phyloP scores from a whole-genome alignment of 2,888 invertebrate species.

The Caradrina kadenii region DNA sequence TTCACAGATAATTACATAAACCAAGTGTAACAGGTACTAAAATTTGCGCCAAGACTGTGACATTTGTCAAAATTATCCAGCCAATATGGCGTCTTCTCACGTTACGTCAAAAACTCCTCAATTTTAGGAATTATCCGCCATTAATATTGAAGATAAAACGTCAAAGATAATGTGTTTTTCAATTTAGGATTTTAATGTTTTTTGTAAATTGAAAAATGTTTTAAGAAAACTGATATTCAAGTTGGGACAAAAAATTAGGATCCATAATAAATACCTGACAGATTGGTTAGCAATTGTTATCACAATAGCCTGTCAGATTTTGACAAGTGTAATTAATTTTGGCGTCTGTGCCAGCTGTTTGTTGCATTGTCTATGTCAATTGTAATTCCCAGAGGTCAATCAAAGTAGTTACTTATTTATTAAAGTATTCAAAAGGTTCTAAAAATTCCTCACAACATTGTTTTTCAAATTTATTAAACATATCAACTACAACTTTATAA shows the following conservation, averaged over 20 bases:
- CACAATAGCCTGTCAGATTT: slow-evolving; percentile 25
- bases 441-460: background rate
- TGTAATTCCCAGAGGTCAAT: background rate
- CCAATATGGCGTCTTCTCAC: slow-evolving; percentile 50
- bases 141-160: slow-evolving; percentile 58
- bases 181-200: slow-evolving; percentile 9
- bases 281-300: slow-evolving; percentile 31
- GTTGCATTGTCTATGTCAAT: slow-evolving; percentile 2
- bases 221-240: slow-evolving; percentile 23
- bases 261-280: slow-evolving; percentile 33
- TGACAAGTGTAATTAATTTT: slow-evolving; percentile 29
- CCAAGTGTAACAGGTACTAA: slow-evolving; percentile 40
- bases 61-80: slow-evolving; percentile 32
- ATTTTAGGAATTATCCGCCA: slow-evolving; percentile 34
- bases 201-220: slow-evolving; percentile 19
- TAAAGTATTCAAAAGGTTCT: background rate
- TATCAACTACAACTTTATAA: background rate
- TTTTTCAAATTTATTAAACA: background rate
- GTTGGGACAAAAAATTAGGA: slow-evolving; percentile 30
- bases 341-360: background rate
- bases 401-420: background rate
- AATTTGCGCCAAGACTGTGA: slow-evolving; percentile 39
- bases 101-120: slow-evolving; percentile 49
- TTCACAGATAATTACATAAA: slow-evolving; percentile 22
- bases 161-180: slow-evolving; percentile 53